These are phyloP conservation scores for Tetramorium simillimum DNA, from an alignment of 1,140 invertebrate genomes.

Conservation along the genomic window DNA sequence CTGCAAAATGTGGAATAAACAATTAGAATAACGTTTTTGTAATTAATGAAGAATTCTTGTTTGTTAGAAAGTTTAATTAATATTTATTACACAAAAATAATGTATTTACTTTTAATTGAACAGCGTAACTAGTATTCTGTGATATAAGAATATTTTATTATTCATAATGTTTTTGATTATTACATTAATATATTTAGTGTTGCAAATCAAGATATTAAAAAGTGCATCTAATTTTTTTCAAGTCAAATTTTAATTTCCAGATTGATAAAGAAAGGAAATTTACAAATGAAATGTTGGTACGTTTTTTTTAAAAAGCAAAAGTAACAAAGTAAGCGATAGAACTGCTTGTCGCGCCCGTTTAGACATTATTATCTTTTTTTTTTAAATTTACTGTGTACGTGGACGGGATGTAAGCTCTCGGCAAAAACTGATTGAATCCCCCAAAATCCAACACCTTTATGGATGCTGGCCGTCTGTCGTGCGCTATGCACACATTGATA, in stretches of 20 bases:
- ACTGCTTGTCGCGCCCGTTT: conserved; percentile 11
- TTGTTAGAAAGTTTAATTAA: background rate
- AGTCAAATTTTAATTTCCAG: background rate
- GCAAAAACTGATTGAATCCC: conserved; percentile 77
- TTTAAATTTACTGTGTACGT: conserved; percentile 24
- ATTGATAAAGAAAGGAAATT: background rate
- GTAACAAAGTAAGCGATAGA: background rate
- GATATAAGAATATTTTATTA: background rate
- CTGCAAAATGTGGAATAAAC: background rate
- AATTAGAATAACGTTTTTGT: background rate
- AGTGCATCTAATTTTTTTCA: background rate
- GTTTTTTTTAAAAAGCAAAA: background rate
- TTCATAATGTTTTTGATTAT: background rate
- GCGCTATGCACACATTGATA: conserved; percentile 80
- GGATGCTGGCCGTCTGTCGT: conserved; percentile 74
- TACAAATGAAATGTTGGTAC: background rate
- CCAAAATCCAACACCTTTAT: conserved; percentile 81
- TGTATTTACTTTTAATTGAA: background rate
- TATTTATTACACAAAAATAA: background rate
- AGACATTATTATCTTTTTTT: conserved; percentile 40
- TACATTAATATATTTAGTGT: background rate
- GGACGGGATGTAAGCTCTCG: conserved; percentile 46
- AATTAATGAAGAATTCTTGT: background rate
- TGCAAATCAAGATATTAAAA: background rate
- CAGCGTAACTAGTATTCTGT: background rate